phyloP scores from a whole-genome alignment of 2,797 vertebrate species.

The Limnodromus scolopaceus region DNA sequence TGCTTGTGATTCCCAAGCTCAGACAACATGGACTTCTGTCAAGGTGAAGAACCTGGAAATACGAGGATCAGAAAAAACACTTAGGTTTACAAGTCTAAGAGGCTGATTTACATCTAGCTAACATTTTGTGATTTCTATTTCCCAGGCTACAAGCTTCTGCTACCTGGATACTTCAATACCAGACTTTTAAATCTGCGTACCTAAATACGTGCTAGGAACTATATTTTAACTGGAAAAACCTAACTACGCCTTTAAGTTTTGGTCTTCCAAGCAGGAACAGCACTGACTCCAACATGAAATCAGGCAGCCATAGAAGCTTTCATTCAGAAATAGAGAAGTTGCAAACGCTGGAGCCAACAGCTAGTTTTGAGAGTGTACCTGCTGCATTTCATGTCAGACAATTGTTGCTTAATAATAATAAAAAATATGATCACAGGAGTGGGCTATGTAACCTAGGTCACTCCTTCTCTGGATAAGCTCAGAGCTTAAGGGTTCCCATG shows the following conservation, averaged over 20 bases:
- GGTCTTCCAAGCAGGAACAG: not conserved
- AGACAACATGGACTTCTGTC: fast-evolving
- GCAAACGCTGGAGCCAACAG: fast-evolving
- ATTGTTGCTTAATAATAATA: not conserved
- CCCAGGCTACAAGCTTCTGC: not conserved
- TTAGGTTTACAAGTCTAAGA: not conserved
- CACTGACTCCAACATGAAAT: not conserved
- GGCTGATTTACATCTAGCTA: not conserved
- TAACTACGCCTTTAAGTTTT: not conserved
- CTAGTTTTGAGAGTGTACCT: not conserved
- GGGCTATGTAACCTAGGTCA: not conserved
- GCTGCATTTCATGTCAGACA: not conserved
- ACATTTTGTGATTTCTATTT: not conserved
- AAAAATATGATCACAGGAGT: fast-evolving
- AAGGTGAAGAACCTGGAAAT: not conserved
- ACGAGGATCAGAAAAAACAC: not conserved
- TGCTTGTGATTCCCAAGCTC: not conserved
- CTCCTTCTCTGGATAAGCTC: not conserved
- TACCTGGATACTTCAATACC: not conserved
- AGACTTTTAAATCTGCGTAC: not conserved
- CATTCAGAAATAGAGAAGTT: not conserved
- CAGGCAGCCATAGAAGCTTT: not conserved
- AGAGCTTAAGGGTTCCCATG: not conserved
- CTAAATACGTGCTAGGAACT: not conserved
- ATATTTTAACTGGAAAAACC: not conserved